phyloP scores from a whole-genome alignment of 1,140 invertebrate species.

The Magallana gigas region DNA sequence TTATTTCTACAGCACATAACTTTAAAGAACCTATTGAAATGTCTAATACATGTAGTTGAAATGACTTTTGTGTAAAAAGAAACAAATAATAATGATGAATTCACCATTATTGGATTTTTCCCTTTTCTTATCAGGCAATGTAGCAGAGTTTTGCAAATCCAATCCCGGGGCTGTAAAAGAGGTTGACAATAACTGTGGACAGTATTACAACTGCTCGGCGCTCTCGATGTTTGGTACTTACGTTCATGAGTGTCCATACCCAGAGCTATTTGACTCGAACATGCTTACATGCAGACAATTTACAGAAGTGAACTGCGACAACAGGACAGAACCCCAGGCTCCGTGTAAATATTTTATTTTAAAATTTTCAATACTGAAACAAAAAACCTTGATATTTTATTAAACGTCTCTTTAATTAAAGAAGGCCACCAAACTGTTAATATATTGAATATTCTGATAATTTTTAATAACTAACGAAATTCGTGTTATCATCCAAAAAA shows the following conservation, averaged over 20 bases:
- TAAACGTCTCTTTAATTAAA: not conserved
- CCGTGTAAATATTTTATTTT: constrained; percentile 49
- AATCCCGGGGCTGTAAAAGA: constrained; percentile 41
- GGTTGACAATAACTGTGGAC: not conserved
- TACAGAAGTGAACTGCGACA: constrained; percentile 41
- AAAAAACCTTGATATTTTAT: not conserved
- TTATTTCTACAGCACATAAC: no score
- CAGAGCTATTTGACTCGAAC: constrained; percentile 17
- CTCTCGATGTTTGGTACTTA: not conserved
- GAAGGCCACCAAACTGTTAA: not conserved
- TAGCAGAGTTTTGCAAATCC: constrained; percentile 46
- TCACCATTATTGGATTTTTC: no score
- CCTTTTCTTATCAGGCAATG: constrained; percentile 11
- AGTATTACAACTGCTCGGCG: not conserved
- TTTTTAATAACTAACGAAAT: no score
- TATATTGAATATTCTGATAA: no score
- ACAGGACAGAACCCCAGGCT: constrained; percentile 50
- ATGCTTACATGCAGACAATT: constrained; percentile 46
- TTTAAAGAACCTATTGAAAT: no score
- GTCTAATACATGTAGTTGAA: no score
- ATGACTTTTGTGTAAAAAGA: no score
- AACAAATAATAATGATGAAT: no score
- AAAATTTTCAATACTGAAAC: no score
- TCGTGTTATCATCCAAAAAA: no score
- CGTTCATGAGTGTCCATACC: constrained; percentile 29